Conservation (phyloP, 2,888 invertebrate genomes). For the Gnatocerus cornutus region DNA sequence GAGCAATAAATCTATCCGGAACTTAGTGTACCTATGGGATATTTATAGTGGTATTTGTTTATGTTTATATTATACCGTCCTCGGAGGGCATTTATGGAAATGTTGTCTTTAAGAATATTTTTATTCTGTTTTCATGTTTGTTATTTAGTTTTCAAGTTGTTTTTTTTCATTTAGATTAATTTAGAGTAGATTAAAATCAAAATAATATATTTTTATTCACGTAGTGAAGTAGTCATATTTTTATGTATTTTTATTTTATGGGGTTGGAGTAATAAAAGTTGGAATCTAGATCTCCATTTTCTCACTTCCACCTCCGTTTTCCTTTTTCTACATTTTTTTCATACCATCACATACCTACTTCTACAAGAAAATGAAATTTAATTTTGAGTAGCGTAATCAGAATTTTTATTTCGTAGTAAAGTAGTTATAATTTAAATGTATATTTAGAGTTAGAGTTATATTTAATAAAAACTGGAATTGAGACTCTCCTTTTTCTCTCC, state of each 20-base stretch:
- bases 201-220: constrained; percentile 52
- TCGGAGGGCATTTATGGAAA: constrained; percentile 48
- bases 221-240: constrained; percentile 48
- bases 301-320: background rate
- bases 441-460: too few species aligned
- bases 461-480: too few species aligned
- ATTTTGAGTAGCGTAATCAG: too few species aligned
- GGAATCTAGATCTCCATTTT: constrained; percentile 4
- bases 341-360: background rate
- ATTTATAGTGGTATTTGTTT: constrained; percentile 47
- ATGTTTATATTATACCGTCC: constrained; percentile 48
- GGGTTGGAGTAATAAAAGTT: constrained; percentile 51
- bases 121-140: constrained; percentile 44
- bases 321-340: background rate
- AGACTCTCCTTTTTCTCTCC: too few species aligned
- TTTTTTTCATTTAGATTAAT: constrained; percentile 33
- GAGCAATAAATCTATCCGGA: constrained; percentile 31
- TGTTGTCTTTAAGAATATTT: constrained; percentile 47
- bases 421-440: too few species aligned
- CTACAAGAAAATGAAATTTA: too few species aligned
- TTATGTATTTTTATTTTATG: constrained; percentile 50
- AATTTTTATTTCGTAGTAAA: too few species aligned
- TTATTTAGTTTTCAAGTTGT: constrained; percentile 44
- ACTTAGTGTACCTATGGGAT: constrained; percentile 45
- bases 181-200: constrained; percentile 32